phyloP scores from a whole-genome alignment of 2,888 invertebrate species.

The Eupithecia exiguata region DNA sequence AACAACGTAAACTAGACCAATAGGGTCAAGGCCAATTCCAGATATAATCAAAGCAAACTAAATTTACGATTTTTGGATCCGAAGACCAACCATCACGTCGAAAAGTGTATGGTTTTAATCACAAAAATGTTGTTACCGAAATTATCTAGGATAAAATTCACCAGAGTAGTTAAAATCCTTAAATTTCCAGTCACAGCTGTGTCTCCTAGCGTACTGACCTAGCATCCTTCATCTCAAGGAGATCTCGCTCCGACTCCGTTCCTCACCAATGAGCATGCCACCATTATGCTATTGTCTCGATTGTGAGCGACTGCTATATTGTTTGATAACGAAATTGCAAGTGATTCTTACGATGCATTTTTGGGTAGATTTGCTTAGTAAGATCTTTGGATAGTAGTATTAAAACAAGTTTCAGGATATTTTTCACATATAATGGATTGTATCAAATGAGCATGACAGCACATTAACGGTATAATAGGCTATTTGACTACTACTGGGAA shows the following conservation, averaged over 20 bases:
- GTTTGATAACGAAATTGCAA: conserved; percentile 49
- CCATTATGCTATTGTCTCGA: conserved; percentile 36
- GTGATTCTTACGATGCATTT: conserved; percentile 25
- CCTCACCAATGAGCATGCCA: conserved; percentile 63
- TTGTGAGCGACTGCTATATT: conserved; percentile 47
- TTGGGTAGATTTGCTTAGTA: background rate
- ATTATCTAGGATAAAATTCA: background rate
- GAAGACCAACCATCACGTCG: background rate
- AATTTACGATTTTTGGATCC: background rate
- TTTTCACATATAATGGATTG: background rate
- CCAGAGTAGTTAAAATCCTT: background rate
- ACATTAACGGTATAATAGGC: no score
- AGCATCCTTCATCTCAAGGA: conserved; percentile 64
- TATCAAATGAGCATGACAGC: background rate
- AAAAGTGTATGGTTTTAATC: background rate
- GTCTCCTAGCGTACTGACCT: conserved; percentile 55
- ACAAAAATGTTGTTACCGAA: background rate
- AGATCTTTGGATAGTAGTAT: background rate
- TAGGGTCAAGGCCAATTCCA: background rate
- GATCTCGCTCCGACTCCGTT: conserved; percentile 60
- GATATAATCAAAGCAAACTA: background rate
- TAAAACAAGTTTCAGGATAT: background rate
- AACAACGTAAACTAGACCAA: background rate
- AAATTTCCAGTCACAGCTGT: conserved; percentile 32
- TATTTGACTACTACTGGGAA: no score